Conservation (phyloP, 2,888 invertebrate genomes). For the Parascotia fuliginaria region DNA sequence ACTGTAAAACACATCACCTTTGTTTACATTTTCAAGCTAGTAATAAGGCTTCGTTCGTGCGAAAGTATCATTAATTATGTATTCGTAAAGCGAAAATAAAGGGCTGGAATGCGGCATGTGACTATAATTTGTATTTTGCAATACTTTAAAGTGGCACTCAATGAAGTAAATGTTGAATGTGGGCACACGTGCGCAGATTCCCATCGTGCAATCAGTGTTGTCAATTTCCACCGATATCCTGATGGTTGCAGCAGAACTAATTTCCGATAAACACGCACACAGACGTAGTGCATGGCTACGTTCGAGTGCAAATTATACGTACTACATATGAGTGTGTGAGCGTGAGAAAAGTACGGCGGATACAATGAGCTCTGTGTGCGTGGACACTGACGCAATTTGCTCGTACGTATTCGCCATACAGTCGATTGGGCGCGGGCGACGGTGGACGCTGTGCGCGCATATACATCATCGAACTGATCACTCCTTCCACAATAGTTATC, state of each 20-base stretch:
- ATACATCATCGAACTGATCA: conserved; percentile 46
- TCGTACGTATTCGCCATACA: conserved; percentile 51
- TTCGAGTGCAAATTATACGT: conserved; percentile 72
- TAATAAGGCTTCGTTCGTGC: conserved; percentile 40
- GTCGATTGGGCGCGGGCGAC: conserved; percentile 49
- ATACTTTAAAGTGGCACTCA: conserved; percentile 55
- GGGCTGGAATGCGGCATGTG: conserved; percentile 48
- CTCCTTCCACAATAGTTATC: conserved; percentile 77
- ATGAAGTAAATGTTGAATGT: conserved; percentile 72
- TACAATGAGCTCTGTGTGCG: conserved; percentile 68
- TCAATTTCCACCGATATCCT: conserved; percentile 76
- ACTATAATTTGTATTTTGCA: conserved; percentile 69
- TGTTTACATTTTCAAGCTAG: conserved; percentile 16
- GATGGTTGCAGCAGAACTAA: conserved; percentile 75
- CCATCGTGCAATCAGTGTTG: conserved; percentile 74
- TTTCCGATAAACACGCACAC: conserved; percentile 79
- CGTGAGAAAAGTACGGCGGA: conserved; percentile 83
- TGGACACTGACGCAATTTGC: conserved; percentile 61
- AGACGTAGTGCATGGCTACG: conserved; percentile 56
- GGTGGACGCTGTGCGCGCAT: conserved; percentile 49
- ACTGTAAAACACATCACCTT: conserved; percentile 9
- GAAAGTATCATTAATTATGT: conserved; percentile 52
- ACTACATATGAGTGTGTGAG: conserved; percentile 72
- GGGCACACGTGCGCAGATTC: conserved; percentile 72
- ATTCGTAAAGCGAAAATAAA: conserved; percentile 56